Conservation (phyloP, 2,113 vertebrate genomes). For the Chunga burmeisteri region DNA sequence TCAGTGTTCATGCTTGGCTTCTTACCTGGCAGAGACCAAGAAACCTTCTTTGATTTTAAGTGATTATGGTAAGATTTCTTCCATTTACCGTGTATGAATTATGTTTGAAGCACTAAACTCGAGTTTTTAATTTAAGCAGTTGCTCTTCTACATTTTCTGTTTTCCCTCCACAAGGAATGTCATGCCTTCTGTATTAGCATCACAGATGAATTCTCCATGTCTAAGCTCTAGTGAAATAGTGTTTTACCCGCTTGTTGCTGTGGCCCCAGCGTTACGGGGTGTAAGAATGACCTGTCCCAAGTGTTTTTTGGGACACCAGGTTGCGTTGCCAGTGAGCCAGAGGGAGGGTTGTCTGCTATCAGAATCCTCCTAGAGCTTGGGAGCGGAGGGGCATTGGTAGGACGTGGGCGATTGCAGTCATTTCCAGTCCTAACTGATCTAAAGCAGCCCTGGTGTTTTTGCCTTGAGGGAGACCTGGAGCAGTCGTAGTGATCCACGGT, state of each 20-base stretch:
- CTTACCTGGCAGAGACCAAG: neutral
- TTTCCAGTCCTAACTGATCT: neutral
- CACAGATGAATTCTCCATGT: neutral
- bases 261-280: neutral
- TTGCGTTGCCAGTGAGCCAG: neutral
- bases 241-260: neutral
- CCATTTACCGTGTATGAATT: neutral
- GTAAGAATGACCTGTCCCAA: neutral
- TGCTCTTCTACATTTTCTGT: neutral
- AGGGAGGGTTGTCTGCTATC: neutral
- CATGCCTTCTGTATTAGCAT: neutral
- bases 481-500: neutral
- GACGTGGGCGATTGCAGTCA: neutral
- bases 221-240: neutral
- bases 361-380: neutral
- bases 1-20: neutral
- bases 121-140: neutral
- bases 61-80: neutral
- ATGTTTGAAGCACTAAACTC: neutral
- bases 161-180: neutral
- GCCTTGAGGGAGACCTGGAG: neutral
- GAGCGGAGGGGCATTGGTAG: neutral
- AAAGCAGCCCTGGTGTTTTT: neutral
- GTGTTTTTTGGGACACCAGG: neutral
- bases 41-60: neutral